These are phyloP conservation scores for Mobula hypostoma DNA, from an alignment of 2,113 vertebrate genomes.

Conservation along the genomic window DNA sequence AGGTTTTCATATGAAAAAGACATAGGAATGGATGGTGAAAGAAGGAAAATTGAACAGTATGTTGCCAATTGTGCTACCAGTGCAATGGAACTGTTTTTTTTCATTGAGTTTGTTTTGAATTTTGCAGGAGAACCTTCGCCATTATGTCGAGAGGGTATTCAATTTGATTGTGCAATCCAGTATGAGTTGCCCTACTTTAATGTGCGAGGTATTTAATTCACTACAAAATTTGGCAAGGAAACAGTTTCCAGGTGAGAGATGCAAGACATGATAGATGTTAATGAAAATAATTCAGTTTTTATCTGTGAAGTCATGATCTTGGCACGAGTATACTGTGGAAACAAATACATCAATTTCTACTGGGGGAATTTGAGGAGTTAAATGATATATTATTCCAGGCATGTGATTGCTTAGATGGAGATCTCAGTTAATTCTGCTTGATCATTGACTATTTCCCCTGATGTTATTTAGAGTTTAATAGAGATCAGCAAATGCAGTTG, in stretches of 20 bases:
- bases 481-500: too few species aligned
- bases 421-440: background rate
- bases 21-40: too few species aligned
- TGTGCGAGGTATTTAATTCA: constrained; percentile 92
- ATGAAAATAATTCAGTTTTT: background rate
- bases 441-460: too few species aligned
- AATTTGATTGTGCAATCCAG: constrained; percentile 86
- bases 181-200: constrained; percentile 88
- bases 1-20: background rate
- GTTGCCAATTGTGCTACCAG: background rate
- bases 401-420: background rate
- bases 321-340: background rate
- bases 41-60: background rate
- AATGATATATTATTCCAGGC: background rate
- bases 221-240: constrained; percentile 82
- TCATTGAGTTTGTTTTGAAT: background rate
- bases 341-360: background rate
- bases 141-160: constrained; percentile 94
- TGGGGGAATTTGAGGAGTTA: background rate
- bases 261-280: background rate
- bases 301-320: background rate
- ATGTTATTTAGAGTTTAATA: too few species aligned
- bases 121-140: constrained; percentile 85
- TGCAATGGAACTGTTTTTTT: background rate
- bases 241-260: constrained; percentile 81